Base-by-base conservation (phyloP, 2,113 vertebrate species). In the Pseudorhombus dupliciocellatus region DNA sequence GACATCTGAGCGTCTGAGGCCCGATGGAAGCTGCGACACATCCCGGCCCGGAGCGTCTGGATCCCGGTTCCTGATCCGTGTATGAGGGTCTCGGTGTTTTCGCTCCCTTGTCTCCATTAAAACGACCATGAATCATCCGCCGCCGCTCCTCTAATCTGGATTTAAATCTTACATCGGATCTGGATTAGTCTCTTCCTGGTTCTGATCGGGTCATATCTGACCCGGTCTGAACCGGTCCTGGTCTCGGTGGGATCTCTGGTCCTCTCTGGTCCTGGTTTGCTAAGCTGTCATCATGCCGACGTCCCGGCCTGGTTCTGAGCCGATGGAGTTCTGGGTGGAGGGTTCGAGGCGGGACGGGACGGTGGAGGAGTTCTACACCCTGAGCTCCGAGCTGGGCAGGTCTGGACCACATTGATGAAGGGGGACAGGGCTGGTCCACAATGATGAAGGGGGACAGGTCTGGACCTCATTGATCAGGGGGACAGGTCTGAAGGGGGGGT, bases 281-380 rank as follows among this genome's bases (percentile, higher is more conserved):
- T 54, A 54, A 57, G 68, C 66, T 37, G 60, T 73, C 75, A 73
- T 51, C 87, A 96, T 96, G 95, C 95, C 95, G 21, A 95, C 92
- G 28, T 94, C 93, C 72, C 88, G 92, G 46, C 90, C 89, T 2
- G 91, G 90, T 66, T 89, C 94, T 8, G 86, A 84, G 50, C 78
- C 89, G 5, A 89, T 89, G 81, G 95, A 95, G 65, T 96, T 92
- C 87, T 96, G 95, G 95, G 94, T 96, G 65, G 94, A 96, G 1
- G 95, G 95, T 4, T 96, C 95, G 40, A 90, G 91, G 44, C 91
- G 94, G 52, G 93, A 95, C 84, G 90, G 85, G 8, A 71, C 92
- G 10, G 89, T 96, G 85, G 94, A 94, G 67, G 94, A 95, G 18
- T 92, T 95, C 89, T 96, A 96, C 87, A 31, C 64, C 44, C 85